Conservation (phyloP, 2,888 invertebrate genomes). For the Pterostichus madidus region DNA sequence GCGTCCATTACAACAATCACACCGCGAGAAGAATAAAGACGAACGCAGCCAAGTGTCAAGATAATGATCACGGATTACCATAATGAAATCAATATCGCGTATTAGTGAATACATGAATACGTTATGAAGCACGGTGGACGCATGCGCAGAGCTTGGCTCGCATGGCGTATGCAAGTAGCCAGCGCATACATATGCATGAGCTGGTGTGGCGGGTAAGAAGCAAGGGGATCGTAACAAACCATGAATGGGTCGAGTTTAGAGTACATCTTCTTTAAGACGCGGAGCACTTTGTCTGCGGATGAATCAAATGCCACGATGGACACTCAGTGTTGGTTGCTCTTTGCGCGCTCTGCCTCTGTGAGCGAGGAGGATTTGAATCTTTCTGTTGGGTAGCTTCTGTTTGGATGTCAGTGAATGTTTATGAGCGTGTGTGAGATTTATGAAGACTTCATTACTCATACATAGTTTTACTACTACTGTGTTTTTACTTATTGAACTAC, state of each 20-base stretch:
- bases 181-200: slow-evolving; percentile 66
- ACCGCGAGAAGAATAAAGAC: slow-evolving; percentile 72
- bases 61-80: slow-evolving; percentile 76
- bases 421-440: slow-evolving; percentile 36
- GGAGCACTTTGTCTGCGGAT: slow-evolving; percentile 49
- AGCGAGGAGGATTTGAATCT: too few relatives aligned
- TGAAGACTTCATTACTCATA: slow-evolving; percentile 52
- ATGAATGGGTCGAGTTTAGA: slow-evolving; percentile 70
- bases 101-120: slow-evolving; percentile 77
- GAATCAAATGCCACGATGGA: slow-evolving; percentile 54
- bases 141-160: slow-evolving; percentile 15
- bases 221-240: slow-evolving; percentile 53
- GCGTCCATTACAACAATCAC: slow-evolving; percentile 69
- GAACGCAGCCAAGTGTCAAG: slow-evolving; percentile 74
- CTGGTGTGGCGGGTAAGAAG: slow-evolving; percentile 3
- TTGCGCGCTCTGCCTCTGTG: not conserved
- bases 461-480: slow-evolving; percentile 41
- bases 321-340: slow-evolving; percentile 8
- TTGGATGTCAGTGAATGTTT: slow-evolving; percentile 33
- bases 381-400: slow-evolving; percentile 15
- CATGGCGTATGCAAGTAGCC: slow-evolving; percentile 63
- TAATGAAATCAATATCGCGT: slow-evolving; percentile 77
- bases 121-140: slow-evolving; percentile 70
- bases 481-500: slow-evolving; percentile 5
- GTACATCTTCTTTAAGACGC: slow-evolving; percentile 72